Base-by-base conservation (phyloP, 2,888 invertebrate species). In the Eristalis intricaria region DNA sequence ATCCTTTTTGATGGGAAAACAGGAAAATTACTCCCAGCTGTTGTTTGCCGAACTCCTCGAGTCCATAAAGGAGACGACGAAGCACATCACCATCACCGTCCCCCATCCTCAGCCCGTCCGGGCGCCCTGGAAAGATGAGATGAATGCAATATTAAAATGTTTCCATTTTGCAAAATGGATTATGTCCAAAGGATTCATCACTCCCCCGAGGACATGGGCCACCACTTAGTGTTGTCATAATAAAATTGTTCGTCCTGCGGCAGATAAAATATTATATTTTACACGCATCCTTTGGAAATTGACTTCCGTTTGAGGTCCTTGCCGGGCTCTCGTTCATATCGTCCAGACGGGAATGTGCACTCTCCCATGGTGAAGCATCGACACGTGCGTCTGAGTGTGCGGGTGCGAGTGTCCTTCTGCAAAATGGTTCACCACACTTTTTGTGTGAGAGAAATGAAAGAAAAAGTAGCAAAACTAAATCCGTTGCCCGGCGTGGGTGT, bases 181-280 rank as follows among this genome's bases (percentile, higher is more conserved):
- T 85, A 82, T 74, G 82, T 77, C 74, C 81, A 50, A 69, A 73
- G 60, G 61, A 70, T 78, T 78, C 71, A 81, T 60, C 75, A 69
- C 32, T 64, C 64, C 26, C 11, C 26, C 11, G 11, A 13, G 22
- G 15, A 61, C 19, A 26, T 43, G 29, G 70, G 29, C 71, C 11
- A 56, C 29, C 32, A 40, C 73, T 71, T 56, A 82, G 70, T 26
- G 22, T 35, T 77, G 61, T 76, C 35, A 60, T 64, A 75, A 75
- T 83, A 60, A 77, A 79, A 84, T 84, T 74, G 74, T 68, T 84
- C 70, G 15, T 71, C 58, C 70, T 68, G 65, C 70, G 65, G 71
- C 61, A 71, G 71, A 77, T 81, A 68, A 81, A 85, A 73, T 68
- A 80, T 81, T 80, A 73, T 68, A 80, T 81, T 80, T 85, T 81